Conservation (phyloP, 2,113 vertebrate species). For the Seriola quinqueradiata region DNA sequence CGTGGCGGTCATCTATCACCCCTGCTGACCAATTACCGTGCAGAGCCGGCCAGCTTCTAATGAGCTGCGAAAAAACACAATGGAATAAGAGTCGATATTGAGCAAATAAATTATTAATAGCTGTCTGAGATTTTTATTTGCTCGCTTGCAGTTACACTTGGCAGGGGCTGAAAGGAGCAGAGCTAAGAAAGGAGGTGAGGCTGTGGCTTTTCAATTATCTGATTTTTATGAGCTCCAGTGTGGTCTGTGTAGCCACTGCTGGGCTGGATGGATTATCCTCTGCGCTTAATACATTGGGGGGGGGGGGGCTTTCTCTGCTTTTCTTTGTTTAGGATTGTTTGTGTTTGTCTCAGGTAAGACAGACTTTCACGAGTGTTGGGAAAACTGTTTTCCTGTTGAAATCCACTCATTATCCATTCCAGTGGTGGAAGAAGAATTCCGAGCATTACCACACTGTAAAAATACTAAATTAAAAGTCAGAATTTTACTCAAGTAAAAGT, state of each 20-base stretch:
- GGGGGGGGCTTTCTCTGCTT: conserved; percentile 23
- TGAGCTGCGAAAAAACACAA: conserved; percentile 73
- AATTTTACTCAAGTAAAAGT: too few relatives aligned
- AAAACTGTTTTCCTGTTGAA: too few relatives aligned
- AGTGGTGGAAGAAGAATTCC: neutral
- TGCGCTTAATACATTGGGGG: conserved; percentile 26
- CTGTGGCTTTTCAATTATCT: conserved; percentile 64
- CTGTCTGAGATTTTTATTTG: conserved; percentile 76
- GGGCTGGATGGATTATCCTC: conserved; percentile 58
- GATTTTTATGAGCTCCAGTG: conserved; percentile 64
- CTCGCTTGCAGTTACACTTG: conserved; percentile 67
- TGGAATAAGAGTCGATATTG: conserved; percentile 75
- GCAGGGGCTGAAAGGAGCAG: conserved; percentile 50
- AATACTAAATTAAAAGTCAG: too few relatives aligned
- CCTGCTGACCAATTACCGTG: conserved; percentile 77
- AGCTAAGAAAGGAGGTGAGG: conserved; percentile 39
- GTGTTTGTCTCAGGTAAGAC: neutral
- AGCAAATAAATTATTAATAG: conserved; percentile 80
- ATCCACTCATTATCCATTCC: conserved; percentile 1
- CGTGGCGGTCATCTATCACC: conserved; percentile 71
- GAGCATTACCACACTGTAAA: too few relatives aligned
- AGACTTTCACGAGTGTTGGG: neutral
- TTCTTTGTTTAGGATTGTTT: conserved; percentile 19
- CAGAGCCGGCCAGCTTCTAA: conserved; percentile 71
- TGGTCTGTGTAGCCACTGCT: conserved; percentile 46